A percentile compares a stretch with the other conserved stretches of the same genome.
phyloP scores from a whole-genome alignment of 2,113 vertebrate species.

The Microcebus griseorufus region DNA sequence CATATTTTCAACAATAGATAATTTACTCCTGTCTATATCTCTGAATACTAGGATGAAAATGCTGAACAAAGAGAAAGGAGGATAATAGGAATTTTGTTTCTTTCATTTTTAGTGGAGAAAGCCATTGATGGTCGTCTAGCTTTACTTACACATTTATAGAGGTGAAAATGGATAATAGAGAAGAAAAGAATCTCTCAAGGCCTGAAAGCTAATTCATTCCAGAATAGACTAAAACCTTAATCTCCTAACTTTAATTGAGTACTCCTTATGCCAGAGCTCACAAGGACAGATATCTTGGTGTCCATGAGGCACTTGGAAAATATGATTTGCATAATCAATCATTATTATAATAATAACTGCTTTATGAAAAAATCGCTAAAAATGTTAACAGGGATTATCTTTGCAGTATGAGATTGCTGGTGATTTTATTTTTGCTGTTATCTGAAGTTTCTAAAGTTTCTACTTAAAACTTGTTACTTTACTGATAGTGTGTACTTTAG shows the following conservation, averaged over 20 bases:
- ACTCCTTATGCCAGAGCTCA: not conserved
- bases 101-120: not conserved
- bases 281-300: not conserved
- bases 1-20: not conserved
- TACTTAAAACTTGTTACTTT: not conserved
- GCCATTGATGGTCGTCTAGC: not conserved
- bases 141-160: not conserved
- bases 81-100: not conserved
- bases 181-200: not conserved
- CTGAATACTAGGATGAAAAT: not conserved
- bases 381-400: not conserved
- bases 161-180: not conserved
- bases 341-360: not conserved
- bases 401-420: not conserved
- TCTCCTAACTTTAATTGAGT: not conserved
- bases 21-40: not conserved
- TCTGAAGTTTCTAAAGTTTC: not conserved
- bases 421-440: constrained; percentile 11
- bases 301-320: not conserved
- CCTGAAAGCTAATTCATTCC: not conserved
- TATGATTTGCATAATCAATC: not conserved
- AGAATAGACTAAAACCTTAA: not conserved
- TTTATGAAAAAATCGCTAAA: not conserved
- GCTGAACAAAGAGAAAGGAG: not conserved
- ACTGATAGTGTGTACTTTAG: not conserved